Percentiles rank a stretch among this genome's conserved stretches.
Evolutionary conservation across 2,113 vertebrate genomes (phyloP).

Genomic region (Anthoscopus minutus): DNA sequence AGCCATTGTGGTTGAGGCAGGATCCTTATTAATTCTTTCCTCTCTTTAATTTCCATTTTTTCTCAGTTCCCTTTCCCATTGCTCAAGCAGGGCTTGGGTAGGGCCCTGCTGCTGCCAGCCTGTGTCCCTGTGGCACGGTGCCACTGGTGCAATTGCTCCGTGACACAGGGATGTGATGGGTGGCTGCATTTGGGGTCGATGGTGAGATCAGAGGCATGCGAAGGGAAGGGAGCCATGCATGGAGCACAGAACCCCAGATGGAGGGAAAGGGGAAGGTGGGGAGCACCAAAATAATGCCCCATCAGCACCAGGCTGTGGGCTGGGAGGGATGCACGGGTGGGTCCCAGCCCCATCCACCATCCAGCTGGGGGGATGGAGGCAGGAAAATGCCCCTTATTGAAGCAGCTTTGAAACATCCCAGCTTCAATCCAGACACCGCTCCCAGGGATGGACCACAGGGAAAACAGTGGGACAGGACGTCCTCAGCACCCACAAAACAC

Average conservation of each 20-base stretch:
- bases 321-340: accelerated
- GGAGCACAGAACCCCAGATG: neutral
- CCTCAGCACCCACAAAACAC: neutral
- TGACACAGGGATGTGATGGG: neutral
- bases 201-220: neutral
- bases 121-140: neutral
- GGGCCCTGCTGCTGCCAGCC: neutral
- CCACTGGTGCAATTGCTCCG: accelerated
- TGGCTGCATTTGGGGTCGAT: neutral
- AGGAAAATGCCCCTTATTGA: neutral
- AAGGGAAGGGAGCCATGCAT: neutral
- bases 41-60: conserved; percentile 37
- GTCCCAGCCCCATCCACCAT: neutral
- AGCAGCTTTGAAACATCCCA: neutral
- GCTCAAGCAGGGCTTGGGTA: neutral
- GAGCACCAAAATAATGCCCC: neutral
- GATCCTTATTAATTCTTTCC: conserved; percentile 50
- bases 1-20: conserved; percentile 26
- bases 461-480: neutral
- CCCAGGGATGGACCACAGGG: neutral
- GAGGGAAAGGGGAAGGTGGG: neutral
- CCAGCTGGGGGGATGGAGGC: neutral
- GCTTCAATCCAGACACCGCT: neutral
- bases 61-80: neutral
- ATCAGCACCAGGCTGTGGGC: accelerated